Evolutionary conservation across 2,113 vertebrate genomes (phyloP).

Genomic region (Myotis davidii): DNA sequence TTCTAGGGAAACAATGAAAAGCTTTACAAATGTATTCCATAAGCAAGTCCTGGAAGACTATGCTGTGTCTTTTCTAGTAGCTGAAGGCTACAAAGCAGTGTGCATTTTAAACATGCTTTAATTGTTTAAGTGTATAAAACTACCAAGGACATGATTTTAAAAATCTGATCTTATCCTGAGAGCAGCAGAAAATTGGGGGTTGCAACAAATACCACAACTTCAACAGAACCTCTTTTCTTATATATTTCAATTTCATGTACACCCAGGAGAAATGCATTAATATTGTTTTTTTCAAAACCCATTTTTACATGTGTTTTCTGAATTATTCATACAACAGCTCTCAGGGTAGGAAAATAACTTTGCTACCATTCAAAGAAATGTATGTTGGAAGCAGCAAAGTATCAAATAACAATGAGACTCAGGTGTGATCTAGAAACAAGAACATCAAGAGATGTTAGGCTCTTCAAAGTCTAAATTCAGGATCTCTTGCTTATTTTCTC

Average conservation of each 20-base stretch:
- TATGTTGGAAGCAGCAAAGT: background rate
- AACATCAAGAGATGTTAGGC: background rate
- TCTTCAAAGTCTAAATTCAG: background rate
- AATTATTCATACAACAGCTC: background rate
- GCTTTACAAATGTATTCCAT: background rate
- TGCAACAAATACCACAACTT: background rate
- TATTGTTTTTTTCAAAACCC: background rate
- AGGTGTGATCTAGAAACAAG: background rate
- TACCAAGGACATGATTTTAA: background rate
- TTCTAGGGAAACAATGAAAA: background rate
- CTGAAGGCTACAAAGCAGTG: background rate
- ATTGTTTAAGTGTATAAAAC: background rate
- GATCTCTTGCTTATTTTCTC: background rate
- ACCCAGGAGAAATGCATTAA: background rate
- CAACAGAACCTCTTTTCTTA: background rate
- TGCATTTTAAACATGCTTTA: background rate
- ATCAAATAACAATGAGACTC: background rate
- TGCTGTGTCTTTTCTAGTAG: background rate
- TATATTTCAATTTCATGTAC: background rate
- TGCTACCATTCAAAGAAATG: background rate
- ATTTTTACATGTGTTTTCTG: background rate
- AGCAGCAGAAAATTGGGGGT: background rate
- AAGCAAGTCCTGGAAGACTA: background rate
- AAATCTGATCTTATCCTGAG: background rate
- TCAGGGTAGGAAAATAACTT: background rate